phyloP scores from a whole-genome alignment of 2,113 vertebrate genomes.

The Hyaena hyaena region DNA sequence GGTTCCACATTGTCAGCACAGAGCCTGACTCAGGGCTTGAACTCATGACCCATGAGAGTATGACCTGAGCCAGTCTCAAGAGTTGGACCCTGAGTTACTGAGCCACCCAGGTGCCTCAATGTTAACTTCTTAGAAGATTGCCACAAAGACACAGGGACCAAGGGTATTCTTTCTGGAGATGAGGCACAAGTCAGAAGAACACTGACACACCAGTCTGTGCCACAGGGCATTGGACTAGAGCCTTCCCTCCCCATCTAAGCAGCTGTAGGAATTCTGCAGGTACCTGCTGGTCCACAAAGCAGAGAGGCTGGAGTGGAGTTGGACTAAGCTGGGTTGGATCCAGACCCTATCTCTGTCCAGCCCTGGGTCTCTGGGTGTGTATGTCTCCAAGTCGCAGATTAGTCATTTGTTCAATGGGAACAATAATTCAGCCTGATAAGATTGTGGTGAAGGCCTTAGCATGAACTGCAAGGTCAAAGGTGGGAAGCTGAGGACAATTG shows the following conservation, averaged over 20 bases:
- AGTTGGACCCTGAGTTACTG: too few relatives aligned
- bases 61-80: too few relatives aligned
- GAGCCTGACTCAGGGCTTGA: too few relatives aligned
- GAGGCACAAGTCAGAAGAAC: not conserved
- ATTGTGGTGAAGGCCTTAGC: not conserved
- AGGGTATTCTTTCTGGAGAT: not conserved
- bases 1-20: too few relatives aligned
- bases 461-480: not conserved
- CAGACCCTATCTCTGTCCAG: not conserved
- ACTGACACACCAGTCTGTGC: accelerated
- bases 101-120: too few relatives aligned
- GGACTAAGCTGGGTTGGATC: too few relatives aligned
- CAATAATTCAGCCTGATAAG: not conserved
- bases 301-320: not conserved
- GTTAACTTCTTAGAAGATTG: not conserved
- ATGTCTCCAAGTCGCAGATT: not conserved
- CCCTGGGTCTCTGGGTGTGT: not conserved
- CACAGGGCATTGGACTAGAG: not conserved
- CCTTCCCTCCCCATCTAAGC: not conserved
- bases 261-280: not conserved
- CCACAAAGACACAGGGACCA: not conserved
- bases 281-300: too few relatives aligned
- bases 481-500: not conserved
- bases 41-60: too few relatives aligned
- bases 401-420: accelerated